Evolutionary conservation across 2,113 vertebrate species (phyloP).

Genomic region (Halichoeres trimaculatus): DNA sequence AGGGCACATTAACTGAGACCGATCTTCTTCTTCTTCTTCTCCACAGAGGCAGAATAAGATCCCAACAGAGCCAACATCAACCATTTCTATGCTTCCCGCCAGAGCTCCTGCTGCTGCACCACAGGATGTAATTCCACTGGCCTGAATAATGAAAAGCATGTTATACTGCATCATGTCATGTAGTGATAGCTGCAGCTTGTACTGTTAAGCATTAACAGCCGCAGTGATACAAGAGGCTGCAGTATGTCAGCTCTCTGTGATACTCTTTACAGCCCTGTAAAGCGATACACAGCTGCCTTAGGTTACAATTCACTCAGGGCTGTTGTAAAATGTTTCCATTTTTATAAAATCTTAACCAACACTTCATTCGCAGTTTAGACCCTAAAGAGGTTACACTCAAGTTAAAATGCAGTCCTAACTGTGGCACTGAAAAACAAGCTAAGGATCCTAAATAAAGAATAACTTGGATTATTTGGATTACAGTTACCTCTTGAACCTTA

Average conservation of each 20-base stretch:
- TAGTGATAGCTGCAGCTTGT: not conserved
- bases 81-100: not conserved
- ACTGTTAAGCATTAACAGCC: not conserved
- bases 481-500: no score
- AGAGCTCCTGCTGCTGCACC: not conserved
- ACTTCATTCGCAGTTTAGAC: not conserved
- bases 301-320: not conserved
- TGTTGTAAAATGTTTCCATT: slow-evolving; percentile 1
- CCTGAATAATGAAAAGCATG: not conserved
- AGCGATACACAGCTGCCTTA: not conserved
- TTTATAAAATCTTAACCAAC: slow-evolving; percentile 7
- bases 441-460: no score
- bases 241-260: slow-evolving; percentile 2
- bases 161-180: not conserved
- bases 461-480: no score
- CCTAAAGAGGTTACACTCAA: not conserved
- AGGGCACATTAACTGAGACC: not conserved
- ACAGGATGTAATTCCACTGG: not conserved
- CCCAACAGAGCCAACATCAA: not conserved
- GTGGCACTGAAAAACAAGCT: no score
- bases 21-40: not conserved
- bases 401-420: not conserved
- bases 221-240: not conserved
- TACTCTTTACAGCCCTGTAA: slow-evolving; percentile 25
- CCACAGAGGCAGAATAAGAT: not conserved